These are phyloP conservation scores for Dorcus hopei DNA, from an alignment of 2,888 invertebrate genomes.

Conservation along the genomic window DNA sequence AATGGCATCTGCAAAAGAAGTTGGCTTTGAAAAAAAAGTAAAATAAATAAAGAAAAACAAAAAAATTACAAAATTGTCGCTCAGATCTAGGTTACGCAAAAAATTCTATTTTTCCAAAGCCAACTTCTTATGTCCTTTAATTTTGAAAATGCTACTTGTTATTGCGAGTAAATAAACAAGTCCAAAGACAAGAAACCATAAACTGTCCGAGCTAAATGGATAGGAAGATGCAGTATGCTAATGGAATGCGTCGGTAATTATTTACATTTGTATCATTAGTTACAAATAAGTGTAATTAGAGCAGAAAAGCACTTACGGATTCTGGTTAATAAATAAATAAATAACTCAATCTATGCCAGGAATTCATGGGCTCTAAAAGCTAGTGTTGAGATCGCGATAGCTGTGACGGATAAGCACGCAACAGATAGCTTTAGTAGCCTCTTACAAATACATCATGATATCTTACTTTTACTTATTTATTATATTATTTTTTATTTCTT, in stretches of 20 bases:
- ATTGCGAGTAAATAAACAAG: too few relatives aligned
- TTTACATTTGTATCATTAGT: slow-evolving; percentile 14
- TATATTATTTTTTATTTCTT: neutral
- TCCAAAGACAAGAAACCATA: too few relatives aligned
- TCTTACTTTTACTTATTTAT: neutral
- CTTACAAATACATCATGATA: slow-evolving; percentile 26
- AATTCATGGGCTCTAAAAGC: slow-evolving; percentile 31
- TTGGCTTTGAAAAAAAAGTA: too few relatives aligned
- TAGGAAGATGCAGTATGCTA: too few relatives aligned
- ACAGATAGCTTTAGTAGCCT: slow-evolving; percentile 33
- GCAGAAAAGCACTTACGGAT: slow-evolving; percentile 25
- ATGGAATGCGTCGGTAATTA: neutral
- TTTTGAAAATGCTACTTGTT: too few relatives aligned
- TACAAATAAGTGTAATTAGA: slow-evolving; percentile 26
- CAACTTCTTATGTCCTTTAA: too few relatives aligned
- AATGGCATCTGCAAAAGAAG: too few relatives aligned
- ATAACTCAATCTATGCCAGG: slow-evolving; percentile 28
- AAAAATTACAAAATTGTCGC: too few relatives aligned
- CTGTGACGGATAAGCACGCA: slow-evolving; percentile 33
- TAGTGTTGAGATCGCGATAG: slow-evolving; percentile 30
- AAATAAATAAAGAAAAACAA: too few relatives aligned
- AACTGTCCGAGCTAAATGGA: too few relatives aligned
- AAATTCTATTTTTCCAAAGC: too few relatives aligned
- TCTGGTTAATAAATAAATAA: slow-evolving; percentile 29
- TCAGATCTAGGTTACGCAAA: too few relatives aligned